These are phyloP conservation scores for Petrophora chlorosata DNA, from an alignment of 2,888 invertebrate genomes.

Conservation along the genomic window DNA sequence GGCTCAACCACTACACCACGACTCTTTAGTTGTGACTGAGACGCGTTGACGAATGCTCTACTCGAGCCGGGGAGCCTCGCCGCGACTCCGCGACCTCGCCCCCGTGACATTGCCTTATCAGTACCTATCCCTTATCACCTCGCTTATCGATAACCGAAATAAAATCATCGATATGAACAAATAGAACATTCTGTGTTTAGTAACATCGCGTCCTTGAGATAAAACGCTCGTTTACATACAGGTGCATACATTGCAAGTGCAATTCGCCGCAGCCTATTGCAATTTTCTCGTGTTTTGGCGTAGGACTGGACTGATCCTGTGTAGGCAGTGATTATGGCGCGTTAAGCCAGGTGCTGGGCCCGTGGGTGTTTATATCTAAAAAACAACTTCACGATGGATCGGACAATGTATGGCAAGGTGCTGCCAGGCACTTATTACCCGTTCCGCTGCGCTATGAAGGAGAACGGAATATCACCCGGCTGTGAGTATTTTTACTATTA, in stretches of 20 bases:
- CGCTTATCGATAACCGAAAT: slow-evolving; percentile 56
- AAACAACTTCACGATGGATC: slow-evolving; percentile 86
- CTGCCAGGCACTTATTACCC: slow-evolving; percentile 93
- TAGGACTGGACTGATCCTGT: slow-evolving; percentile 54
- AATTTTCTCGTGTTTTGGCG: slow-evolving; percentile 38
- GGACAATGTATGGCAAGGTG: slow-evolving; percentile 95
- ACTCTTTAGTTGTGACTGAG: slow-evolving; percentile 75
- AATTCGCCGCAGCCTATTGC: slow-evolving; percentile 41
- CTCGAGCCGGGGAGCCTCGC: slow-evolving; percentile 48
- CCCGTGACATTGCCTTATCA: slow-evolving; percentile 72
- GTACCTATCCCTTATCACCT: slow-evolving; percentile 52
- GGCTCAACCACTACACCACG: slow-evolving; percentile 44
- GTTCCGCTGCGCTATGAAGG: slow-evolving; percentile 91
- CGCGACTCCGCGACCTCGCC: slow-evolving; percentile 60
- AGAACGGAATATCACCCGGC: slow-evolving; percentile 93
- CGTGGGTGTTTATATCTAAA: slow-evolving; percentile 76
- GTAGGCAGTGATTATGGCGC: slow-evolving; percentile 80
- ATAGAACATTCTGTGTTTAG: slow-evolving; percentile 40
- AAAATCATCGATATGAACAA: slow-evolving; percentile 56
- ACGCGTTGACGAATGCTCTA: slow-evolving; percentile 77
- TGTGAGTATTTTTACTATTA: slow-evolving; percentile 87
- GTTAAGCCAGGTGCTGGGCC: slow-evolving; percentile 64
- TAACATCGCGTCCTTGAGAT: slow-evolving; percentile 52
- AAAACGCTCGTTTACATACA: slow-evolving; percentile 34
- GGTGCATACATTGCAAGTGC: slow-evolving; percentile 47